A percentile compares a stretch with the other conserved stretches of the same genome.
phyloP scores from a whole-genome alignment of 2,113 vertebrate species.

The Zosterops pallidus region DNA sequence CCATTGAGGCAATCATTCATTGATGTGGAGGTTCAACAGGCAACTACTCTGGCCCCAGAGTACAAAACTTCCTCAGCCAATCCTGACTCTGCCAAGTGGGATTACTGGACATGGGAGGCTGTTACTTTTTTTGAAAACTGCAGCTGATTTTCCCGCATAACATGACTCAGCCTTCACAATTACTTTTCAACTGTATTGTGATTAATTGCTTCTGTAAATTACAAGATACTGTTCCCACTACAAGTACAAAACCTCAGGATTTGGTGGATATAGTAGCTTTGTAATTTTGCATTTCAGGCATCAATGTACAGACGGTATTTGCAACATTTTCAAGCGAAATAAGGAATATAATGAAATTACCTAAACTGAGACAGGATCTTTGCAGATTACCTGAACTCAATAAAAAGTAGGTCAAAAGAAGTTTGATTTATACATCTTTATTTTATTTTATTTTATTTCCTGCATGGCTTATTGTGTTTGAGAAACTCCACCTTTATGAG shows the following conservation, averaged over 20 bases:
- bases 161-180: background rate
- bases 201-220: background rate
- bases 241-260: background rate
- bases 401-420: background rate
- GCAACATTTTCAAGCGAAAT: background rate
- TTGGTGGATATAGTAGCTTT: background rate
- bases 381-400: background rate
- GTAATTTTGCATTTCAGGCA: background rate
- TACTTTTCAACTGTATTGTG: background rate
- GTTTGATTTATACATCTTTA: background rate
- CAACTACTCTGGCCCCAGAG: background rate
- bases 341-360: background rate
- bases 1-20: background rate
- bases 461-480: background rate
- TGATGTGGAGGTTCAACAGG: background rate
- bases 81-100: background rate
- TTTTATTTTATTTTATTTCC: background rate
- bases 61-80: background rate
- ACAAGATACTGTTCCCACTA: background rate
- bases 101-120: background rate
- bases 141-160: background rate
- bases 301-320: background rate
- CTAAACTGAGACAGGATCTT: background rate
- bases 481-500: background rate
- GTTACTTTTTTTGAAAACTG: background rate